These are phyloP conservation scores for Prunella fulvescens DNA, from an alignment of 2,113 vertebrate species.

Conservation along the genomic window DNA sequence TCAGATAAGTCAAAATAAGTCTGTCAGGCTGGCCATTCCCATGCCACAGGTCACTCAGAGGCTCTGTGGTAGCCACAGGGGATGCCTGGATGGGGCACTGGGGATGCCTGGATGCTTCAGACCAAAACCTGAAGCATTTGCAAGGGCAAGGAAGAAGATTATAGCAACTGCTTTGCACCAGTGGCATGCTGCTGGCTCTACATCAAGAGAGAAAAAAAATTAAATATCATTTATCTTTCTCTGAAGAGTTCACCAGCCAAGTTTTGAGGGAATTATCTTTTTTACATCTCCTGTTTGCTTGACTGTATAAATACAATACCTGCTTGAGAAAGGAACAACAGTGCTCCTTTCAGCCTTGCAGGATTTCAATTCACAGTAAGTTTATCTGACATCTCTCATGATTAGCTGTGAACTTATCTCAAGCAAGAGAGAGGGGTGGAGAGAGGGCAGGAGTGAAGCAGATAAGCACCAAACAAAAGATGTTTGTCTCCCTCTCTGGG, in stretches of 20 bases:
- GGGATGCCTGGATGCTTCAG: neutral
- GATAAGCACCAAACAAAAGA: slow-evolving; percentile 54
- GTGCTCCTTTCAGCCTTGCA: slow-evolving; percentile 30
- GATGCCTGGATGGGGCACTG: too few species aligned
- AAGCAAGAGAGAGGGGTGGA: neutral
- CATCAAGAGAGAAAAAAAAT: slow-evolving; percentile 49
- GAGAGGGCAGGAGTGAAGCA: neutral
- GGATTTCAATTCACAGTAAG: slow-evolving; percentile 48
- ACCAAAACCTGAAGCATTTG: neutral
- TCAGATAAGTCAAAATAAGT: neutral
- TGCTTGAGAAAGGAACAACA: slow-evolving; percentile 49
- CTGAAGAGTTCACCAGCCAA: slow-evolving; percentile 20
- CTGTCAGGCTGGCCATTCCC: neutral
- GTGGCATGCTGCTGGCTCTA: slow-evolving; percentile 10
- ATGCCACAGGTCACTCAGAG: neutral
- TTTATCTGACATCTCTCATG: slow-evolving; percentile 54
- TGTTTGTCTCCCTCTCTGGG: slow-evolving; percentile 34
- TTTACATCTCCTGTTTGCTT: slow-evolving; percentile 34
- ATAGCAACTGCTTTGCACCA: neutral
- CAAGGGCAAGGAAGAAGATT: neutral
- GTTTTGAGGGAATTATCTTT: slow-evolving; percentile 56
- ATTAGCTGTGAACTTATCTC: slow-evolving; percentile 50
- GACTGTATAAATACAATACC: slow-evolving; percentile 58
- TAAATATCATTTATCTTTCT: slow-evolving; percentile 62
- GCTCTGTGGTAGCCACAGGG: neutral